These are phyloP conservation scores for Ochropleura plecta DNA, from an alignment of 2,888 invertebrate species.

Conservation along the genomic window DNA sequence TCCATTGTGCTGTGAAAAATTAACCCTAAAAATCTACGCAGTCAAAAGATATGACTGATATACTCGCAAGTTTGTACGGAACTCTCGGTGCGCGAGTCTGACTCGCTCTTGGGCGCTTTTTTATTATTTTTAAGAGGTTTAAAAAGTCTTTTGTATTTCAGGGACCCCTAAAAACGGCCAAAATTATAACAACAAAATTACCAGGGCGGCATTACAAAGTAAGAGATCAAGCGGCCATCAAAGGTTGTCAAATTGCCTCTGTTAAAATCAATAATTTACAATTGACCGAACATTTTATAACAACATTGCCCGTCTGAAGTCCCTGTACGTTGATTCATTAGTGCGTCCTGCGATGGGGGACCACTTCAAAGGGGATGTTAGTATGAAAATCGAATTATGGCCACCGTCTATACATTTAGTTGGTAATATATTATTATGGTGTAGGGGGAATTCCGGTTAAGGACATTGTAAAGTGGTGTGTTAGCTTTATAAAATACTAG, in stretches of 20 bases:
- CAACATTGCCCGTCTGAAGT: constrained; percentile 34
- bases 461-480: not conserved
- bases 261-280: constrained; percentile 30
- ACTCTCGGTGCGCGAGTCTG: no score
- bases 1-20: no score
- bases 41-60: no score
- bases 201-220: not conserved
- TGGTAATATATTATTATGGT: constrained; percentile 67
- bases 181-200: not conserved
- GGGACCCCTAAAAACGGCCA: no score
- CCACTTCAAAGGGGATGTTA: constrained; percentile 64
- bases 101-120: no score
- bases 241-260: constrained; percentile 5
- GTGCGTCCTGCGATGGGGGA: constrained; percentile 39
- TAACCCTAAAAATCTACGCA: no score
- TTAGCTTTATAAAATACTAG: not conserved
- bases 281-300: constrained; percentile 37
- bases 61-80: no score
- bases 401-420: constrained; percentile 68
- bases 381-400: constrained; percentile 76
- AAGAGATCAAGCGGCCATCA: not conserved
- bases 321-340: constrained; percentile 43
- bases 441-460: constrained; percentile 9
- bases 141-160: not conserved
- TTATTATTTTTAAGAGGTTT: no score